Evolutionary conservation across 2,888 invertebrate genomes (phyloP).

Genomic region (Litoditis marina): DNA sequence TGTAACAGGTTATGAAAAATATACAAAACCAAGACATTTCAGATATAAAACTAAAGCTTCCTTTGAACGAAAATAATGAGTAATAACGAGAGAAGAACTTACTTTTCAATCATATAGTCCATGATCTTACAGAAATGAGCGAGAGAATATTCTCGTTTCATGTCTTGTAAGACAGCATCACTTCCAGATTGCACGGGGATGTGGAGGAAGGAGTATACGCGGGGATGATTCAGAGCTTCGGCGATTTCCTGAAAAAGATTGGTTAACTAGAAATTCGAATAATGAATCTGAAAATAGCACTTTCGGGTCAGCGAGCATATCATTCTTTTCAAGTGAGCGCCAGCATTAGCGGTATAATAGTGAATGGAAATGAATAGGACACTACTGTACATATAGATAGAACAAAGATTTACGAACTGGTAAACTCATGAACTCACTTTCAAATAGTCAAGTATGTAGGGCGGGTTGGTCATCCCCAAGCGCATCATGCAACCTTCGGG

Average conservation of each 20-base stretch:
- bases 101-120: slow-evolving; percentile 76
- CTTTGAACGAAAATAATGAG: no score
- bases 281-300: not conserved
- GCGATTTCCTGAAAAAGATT: slow-evolving; percentile 72
- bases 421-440: slow-evolving; percentile 65
- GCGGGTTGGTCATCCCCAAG: slow-evolving; percentile 91
- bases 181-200: slow-evolving; percentile 97
- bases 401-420: not conserved
- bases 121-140: slow-evolving; percentile 85
- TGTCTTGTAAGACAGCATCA: slow-evolving; percentile 83
- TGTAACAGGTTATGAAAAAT: no score
- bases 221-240: slow-evolving; percentile 78
- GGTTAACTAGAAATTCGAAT: not conserved
- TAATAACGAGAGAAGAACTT: slow-evolving; percentile 32
- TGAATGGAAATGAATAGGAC: not conserved
- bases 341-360: no score
- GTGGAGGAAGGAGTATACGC: slow-evolving; percentile 91
- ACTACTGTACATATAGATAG: not conserved
- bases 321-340: no score
- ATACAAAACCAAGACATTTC: no score
- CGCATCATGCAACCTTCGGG: slow-evolving; percentile 71
- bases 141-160: slow-evolving; percentile 91
- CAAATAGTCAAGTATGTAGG: slow-evolving; percentile 91
- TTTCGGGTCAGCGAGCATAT: no score
- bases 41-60: no score